Percentiles rank a stretch among this genome's conserved stretches.
Evolutionary conservation across 2,797 vertebrate genomes (phyloP).

Genomic region (Vultur gryphus): DNA sequence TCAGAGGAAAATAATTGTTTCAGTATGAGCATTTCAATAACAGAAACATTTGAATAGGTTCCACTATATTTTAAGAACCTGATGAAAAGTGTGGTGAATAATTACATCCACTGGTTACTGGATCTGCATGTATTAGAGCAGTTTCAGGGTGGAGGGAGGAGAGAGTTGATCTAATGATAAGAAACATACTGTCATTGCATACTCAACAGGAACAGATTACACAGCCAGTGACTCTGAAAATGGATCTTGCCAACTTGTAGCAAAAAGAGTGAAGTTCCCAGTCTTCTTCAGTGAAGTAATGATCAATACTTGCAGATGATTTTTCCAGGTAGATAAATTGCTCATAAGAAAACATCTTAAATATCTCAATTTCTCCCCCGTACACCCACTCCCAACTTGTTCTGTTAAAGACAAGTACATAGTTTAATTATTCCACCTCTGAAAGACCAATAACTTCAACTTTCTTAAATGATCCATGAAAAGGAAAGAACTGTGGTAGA

Average conservation of each 20-base stretch:
- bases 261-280: not conserved
- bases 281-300: not conserved
- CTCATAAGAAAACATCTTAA: not conserved
- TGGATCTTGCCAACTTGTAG: not conserved
- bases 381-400: conserved; percentile 21
- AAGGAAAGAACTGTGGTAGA: not conserved
- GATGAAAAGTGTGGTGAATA: not conserved
- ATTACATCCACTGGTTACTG: not conserved
- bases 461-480: not conserved
- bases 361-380: not conserved
- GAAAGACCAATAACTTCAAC: not conserved
- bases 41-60: not conserved
- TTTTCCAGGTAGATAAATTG: conserved; percentile 23
- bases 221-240: not conserved
- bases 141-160: not conserved
- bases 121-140: not conserved
- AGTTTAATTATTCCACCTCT: not conserved
- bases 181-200: not conserved
- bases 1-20: not conserved
- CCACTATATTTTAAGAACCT: not conserved
- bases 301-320: not conserved
- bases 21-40: not conserved
- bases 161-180: not conserved
- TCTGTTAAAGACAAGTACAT: not conserved
- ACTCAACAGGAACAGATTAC: not conserved